Conservation (phyloP, 1,140 invertebrate genomes). For the Globodera rostochiensis region DNA sequence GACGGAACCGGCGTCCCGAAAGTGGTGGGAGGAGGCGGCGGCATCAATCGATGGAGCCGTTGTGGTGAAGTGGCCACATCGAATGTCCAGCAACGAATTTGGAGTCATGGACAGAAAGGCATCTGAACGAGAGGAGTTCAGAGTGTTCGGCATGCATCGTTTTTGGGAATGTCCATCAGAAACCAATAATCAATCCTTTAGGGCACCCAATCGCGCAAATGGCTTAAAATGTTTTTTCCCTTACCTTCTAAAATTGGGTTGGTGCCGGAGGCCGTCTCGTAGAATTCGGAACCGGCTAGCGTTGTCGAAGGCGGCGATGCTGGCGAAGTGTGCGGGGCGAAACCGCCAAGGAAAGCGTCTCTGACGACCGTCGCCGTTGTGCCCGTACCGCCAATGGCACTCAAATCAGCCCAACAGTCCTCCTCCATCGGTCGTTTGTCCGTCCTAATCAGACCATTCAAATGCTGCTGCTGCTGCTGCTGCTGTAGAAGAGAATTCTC, state of each 20-base stretch:
- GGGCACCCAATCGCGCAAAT: neutral
- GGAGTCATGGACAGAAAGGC: slow-evolving; percentile 3
- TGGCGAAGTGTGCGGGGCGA: neutral
- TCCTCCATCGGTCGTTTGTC: neutral
- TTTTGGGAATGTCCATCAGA: too few species aligned
- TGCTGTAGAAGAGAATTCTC: neutral
- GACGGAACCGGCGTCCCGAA: slow-evolving; percentile 22
- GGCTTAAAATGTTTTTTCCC: neutral
- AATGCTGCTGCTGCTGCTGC: neutral
- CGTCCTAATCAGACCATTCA: neutral
- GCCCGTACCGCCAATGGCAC: neutral
- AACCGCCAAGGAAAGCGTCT: neutral
- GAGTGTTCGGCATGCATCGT: too few species aligned
- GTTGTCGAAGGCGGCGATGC: neutral
- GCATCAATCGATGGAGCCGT: neutral
- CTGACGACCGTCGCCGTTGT: neutral
- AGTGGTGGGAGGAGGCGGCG: neutral
- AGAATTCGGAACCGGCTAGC: neutral
- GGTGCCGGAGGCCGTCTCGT: neutral
- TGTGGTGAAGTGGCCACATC: neutral
- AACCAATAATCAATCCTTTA: neutral
- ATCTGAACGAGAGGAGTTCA: neutral
- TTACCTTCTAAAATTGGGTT: slow-evolving; percentile 5
- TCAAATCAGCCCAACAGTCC: neutral
- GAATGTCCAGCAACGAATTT: neutral